These are phyloP conservation scores for Ectropis crepuscularia DNA, from an alignment of 2,888 invertebrate species.

Conservation along the genomic window DNA sequence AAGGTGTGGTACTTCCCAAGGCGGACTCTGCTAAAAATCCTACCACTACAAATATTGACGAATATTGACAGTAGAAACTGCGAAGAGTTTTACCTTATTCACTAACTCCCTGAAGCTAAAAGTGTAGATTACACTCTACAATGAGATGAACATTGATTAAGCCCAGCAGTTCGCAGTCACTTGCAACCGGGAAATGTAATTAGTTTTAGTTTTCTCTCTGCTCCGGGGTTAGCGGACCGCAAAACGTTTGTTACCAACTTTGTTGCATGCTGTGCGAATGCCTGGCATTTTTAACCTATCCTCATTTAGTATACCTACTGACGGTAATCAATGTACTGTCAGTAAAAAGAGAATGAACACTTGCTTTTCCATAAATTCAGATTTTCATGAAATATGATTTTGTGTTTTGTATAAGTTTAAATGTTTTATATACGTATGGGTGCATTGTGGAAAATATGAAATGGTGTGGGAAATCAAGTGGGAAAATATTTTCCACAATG, in stretches of 20 bases:
- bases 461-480: too few relatives aligned
- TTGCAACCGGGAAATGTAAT: slow-evolving; percentile 47
- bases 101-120: background rate
- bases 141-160: slow-evolving; percentile 31
- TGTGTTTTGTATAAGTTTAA: background rate
- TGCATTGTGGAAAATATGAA: too few relatives aligned
- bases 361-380: background rate
- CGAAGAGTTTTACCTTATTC: too few relatives aligned
- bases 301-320: slow-evolving; percentile 19
- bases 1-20: too few relatives aligned
- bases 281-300: slow-evolving; percentile 41
- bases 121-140: slow-evolving; percentile 13
- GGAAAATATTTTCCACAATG: too few relatives aligned
- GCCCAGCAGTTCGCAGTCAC: slow-evolving; percentile 34
- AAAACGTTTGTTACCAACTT: slow-evolving; percentile 51
- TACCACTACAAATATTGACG: too few relatives aligned
- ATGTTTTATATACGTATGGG: too few relatives aligned
- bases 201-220: slow-evolving; percentile 52
- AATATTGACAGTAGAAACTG: too few relatives aligned
- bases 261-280: slow-evolving; percentile 51
- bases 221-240: slow-evolving; percentile 39
- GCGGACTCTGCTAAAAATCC: too few relatives aligned
- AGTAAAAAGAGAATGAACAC: background rate
- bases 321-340: slow-evolving; percentile 10
- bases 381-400: background rate